Evolutionary conservation across 2,113 vertebrate species (phyloP), one percentile per base, ranked within the genome.

Genomic region (Pachypanchax playfairii): DNA sequence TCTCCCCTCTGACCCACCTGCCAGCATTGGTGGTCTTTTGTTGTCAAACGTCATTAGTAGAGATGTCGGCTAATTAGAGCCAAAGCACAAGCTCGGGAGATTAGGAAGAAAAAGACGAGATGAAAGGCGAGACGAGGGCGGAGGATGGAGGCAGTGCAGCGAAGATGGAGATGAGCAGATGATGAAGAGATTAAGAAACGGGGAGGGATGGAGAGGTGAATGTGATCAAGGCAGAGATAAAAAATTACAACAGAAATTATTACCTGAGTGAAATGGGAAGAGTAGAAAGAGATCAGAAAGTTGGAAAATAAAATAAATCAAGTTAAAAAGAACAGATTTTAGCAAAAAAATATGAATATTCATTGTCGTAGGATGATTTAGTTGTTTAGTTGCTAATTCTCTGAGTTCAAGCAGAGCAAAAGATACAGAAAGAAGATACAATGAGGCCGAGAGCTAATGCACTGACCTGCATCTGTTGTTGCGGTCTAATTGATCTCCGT

Each of bases 31-130:
- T 77, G 80, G 80, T 86, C 85, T 82, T 86, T 86, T 85, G 80
- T 88, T 87, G 88, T 86, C 87, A 85, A 83, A 87, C 79, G 83
- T 85, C 68, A 85, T 90, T 87, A 86, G 75, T 7, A 36, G 54
- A 76, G 70, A 84, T 54, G 80, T 68, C 74, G 55, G 69, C 76
- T 85, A 85, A 87, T 87, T 84, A 83, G 70, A 66, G 63, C 60
- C 22, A 49, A 0, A 36, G 55, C 60, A 53, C 52, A 55, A 62
- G 75, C 72, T 63, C 1, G 67, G 65, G 59, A 74, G 82, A 85
- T 86, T 87, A 84, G 80, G 66, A 72, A 70, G 74, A 59, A 5
- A 66, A 73, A 25, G 80, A 63, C 20, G 79, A 83, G 82, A 85
- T 73, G 79, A 79, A 75, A 72, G 68, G 46, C 14, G 29, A 55